A percentile compares a stretch with the other conserved stretches of the same genome.
phyloP scores from a whole-genome alignment of 92 coral and sea anemone genomes.

The Micromussa lordhowensis region DNA sequence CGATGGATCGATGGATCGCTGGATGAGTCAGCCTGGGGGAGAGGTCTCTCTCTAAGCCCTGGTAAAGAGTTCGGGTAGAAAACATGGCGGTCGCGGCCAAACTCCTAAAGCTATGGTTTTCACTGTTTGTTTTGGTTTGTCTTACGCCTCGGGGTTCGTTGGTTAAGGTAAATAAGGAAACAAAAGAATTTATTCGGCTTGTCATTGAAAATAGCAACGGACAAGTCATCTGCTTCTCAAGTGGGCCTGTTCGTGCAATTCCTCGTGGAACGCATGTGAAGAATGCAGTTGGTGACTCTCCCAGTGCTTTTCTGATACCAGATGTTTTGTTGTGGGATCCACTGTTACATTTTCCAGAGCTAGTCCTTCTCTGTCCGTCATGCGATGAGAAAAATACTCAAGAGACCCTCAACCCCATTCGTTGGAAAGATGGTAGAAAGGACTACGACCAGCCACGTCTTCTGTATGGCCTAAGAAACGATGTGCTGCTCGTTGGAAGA shows the following conservation, averaged over 20 bases:
- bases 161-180: background rate
- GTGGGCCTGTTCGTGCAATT: conserved; percentile 23
- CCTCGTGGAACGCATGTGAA: conserved; percentile 30
- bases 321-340: conserved; percentile 44
- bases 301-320: conserved; percentile 33
- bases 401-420: conserved; percentile 13
- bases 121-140: background rate
- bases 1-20: background rate
- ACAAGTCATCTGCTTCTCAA: conserved; percentile 19
- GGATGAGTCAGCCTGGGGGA: background rate
- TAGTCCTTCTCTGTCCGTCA: conserved; percentile 28
- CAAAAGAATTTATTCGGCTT: background rate
- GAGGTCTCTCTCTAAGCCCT: background rate
- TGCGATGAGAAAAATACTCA: conserved; percentile 16
- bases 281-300: conserved; percentile 19
- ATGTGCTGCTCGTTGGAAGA: background rate
- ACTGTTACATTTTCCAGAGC: conserved; percentile 22
- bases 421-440: conserved; percentile 25
- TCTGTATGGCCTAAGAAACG: background rate
- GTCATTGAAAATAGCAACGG: conserved; percentile 28
- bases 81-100: conserved; percentile 2
- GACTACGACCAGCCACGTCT: conserved; percentile 22
- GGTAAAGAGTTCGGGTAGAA: background rate
- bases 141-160: background rate
- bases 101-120: background rate